A percentile compares a stretch with the other conserved stretches of the same genome.
Evolutionary conservation across 2,113 vertebrate species (phyloP).

Genomic region (Semicossyphus pulcher): DNA sequence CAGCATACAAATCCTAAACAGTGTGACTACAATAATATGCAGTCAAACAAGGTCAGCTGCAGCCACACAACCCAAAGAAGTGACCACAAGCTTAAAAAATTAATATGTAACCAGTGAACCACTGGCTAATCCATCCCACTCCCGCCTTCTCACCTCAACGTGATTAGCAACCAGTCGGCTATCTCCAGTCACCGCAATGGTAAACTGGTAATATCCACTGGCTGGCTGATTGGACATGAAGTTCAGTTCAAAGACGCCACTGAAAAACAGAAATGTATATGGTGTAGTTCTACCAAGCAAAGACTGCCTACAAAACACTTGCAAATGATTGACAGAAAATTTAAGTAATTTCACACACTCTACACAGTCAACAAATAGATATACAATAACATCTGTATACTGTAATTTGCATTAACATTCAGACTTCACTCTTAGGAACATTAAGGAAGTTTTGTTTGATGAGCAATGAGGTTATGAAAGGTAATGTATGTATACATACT

Average conservation of each 20-base stretch:
- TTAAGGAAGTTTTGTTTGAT: too few species aligned
- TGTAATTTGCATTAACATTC: not conserved
- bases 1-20: not conserved
- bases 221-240: conserved; percentile 92
- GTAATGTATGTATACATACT: conserved; percentile 88
- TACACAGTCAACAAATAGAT: too few species aligned
- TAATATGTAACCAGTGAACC: not conserved
- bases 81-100: not conserved
- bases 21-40: not conserved
- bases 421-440: not conserved
- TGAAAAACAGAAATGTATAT: conserved; percentile 66
- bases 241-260: conserved; percentile 93
- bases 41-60: too few species aligned
- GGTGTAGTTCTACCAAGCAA: not conserved
- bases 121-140: not conserved
- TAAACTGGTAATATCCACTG: conserved; percentile 98
- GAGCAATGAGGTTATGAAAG: too few species aligned
- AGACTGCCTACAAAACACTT: not conserved
- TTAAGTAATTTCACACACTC: too few species aligned
- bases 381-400: too few species aligned
- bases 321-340: not conserved
- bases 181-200: conserved; percentile 90
- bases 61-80: too few species aligned
- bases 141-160: conserved; percentile 85
- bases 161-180: conserved; percentile 90